phyloP scores from a whole-genome alignment of 2,888 invertebrate genomes.

The Diaphora mendica region DNA sequence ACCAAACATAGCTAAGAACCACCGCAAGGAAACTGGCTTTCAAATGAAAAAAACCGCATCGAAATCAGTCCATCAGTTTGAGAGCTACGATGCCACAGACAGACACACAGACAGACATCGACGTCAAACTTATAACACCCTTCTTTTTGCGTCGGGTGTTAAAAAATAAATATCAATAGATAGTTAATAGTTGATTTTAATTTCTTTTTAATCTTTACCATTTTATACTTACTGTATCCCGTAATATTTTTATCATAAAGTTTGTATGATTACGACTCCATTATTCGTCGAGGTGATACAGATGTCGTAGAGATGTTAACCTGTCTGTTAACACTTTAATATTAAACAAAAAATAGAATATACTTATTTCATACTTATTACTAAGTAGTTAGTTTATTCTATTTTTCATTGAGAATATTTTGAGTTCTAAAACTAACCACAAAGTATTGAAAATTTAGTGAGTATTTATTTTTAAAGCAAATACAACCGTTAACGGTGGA shows the following conservation, averaged over 20 bases:
- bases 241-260: not conserved
- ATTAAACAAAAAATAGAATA: no score
- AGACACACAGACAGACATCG: no score
- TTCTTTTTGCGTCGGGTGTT: no score
- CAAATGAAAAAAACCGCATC: no score
- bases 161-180: no score
- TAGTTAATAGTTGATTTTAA: no score
- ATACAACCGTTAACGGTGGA: not conserved
- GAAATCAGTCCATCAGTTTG: no score
- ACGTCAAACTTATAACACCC: no score
- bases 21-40: no score
- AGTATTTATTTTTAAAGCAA: not conserved
- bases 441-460: not conserved
- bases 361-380: not conserved
- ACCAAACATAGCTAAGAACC: no score
- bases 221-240: not conserved
- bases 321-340: not conserved
- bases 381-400: not conserved
- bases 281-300: not conserved
- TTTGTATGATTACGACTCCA: not conserved
- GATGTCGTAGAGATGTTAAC: not conserved
- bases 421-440: not conserved
- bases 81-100: no score
- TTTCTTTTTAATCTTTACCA: no score
- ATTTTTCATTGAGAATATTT: not conserved